Evolutionary conservation across 2,888 invertebrate genomes (phyloP), one percentile per base, ranked within the genome.

Genomic region (Anarsia innoxiella): DNA sequence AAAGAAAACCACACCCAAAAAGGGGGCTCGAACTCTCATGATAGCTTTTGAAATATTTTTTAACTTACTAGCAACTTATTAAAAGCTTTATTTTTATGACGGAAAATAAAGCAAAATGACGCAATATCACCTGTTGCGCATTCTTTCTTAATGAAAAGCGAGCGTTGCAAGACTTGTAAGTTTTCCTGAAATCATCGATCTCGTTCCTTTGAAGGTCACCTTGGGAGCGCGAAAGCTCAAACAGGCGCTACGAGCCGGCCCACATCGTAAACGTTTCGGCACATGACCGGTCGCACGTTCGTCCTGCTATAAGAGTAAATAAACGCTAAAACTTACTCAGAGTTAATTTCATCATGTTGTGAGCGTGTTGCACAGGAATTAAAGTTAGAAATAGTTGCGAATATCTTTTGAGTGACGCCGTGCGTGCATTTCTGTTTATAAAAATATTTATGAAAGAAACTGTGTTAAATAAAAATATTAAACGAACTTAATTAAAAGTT

Each of bases 141-240:
- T n/a, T n/a, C n/a, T n/a, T n/a, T n/a, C n/a, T 3, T 6, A 19
- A 3, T 19, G 19, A 19, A 19, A n/a, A 19, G 19, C 19, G 19
- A 19, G 19, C 3, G 8, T 3, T 5, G 19, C 19, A 3, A 19
- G 28, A 23, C 36, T 34, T 23, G 34, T 26, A 31, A 39, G 12
- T 37, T 41, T 37, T 45, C 37, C 39, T 40, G 44, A 44, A 44
- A 51, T 54, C 53, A 72, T 71, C 51, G 65, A 73, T 69, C 56
- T 51, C 37, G 26, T 37, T 41, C 37, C 42, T 47, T 37, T 50
- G 67, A 72, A 77, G 78, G 82, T 78, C 82, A 83, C 82, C 82
- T 83, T 80, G 69, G 53, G 46, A 57, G 66, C 75, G 77, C 65
- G 70, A 77, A 80, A 75, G 68, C 74, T 76, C 56, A 64, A 71